Conservation (phyloP, 2,113 vertebrate genomes). For the Tursiops truncatus region DNA sequence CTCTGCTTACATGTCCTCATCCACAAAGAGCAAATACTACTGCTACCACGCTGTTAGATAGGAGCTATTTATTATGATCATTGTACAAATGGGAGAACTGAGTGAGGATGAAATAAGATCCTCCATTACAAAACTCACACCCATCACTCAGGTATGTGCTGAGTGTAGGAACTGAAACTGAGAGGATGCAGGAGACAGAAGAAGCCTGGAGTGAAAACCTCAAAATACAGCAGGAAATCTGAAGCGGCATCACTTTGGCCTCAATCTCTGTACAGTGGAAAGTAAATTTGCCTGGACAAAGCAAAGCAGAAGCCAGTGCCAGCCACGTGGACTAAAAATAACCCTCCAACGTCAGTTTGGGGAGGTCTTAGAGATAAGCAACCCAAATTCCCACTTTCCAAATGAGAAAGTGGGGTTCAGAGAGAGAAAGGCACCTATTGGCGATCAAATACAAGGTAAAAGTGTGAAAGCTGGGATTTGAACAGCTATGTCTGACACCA, state of each 20-base stretch:
- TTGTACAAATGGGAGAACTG: background rate
- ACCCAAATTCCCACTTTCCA: background rate
- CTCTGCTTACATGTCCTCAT: background rate
- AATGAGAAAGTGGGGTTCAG: background rate
- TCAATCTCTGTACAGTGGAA: fast-evolving
- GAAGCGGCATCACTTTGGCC: background rate
- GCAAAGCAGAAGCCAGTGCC: background rate
- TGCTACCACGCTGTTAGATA: fast-evolving
- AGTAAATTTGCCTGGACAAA: background rate
- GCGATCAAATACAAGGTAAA: fast-evolving
- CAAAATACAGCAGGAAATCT: background rate
- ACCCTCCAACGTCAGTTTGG: background rate
- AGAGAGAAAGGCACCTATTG: background rate
- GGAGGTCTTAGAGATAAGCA: background rate
- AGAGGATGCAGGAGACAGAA: background rate
- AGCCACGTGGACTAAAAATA: background rate
- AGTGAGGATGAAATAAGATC: background rate
- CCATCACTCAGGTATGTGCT: background rate
- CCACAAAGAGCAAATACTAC: background rate
- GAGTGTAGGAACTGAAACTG: background rate
- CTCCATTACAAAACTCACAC: background rate
- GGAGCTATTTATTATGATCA: too few species aligned
- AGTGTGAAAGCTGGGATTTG: background rate
- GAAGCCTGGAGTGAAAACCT: background rate
- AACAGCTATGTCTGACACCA: background rate